Conservation (phyloP, 2,888 invertebrate genomes). For the Acanthacorydalis orientalis region DNA sequence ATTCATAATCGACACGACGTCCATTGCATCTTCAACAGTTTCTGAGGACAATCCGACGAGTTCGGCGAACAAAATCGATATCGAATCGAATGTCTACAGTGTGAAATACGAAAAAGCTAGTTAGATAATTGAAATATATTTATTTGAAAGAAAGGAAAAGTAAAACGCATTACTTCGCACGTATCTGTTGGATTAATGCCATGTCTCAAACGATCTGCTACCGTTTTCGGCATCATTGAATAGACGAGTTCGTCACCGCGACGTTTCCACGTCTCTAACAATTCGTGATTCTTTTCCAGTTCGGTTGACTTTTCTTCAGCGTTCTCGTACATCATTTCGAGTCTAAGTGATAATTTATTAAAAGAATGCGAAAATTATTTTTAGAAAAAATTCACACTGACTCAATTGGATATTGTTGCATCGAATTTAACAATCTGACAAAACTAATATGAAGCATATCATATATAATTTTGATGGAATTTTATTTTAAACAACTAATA, state of each 20-base stretch:
- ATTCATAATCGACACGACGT: constrained; percentile 71
- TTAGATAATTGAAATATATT: background rate
- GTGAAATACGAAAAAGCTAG: constrained; percentile 2
- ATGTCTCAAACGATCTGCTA: constrained; percentile 62
- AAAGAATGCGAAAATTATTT: too few relatives aligned
- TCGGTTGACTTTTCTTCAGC: constrained; percentile 65
- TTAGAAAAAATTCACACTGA: too few relatives aligned
- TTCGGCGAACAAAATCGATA: constrained; percentile 67
- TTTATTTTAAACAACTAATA: too few relatives aligned
- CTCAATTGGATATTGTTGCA: too few relatives aligned
- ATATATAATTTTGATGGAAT: too few relatives aligned
- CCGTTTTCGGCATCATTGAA: constrained; percentile 79
- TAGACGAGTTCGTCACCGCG: constrained; percentile 74
- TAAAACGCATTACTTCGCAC: constrained; percentile 43
- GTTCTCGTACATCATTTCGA: constrained; percentile 67
- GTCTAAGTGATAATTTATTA: constrained; percentile 21
- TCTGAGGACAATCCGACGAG: constrained; percentile 41
- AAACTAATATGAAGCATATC: too few relatives aligned
- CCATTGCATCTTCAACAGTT: constrained; percentile 47
- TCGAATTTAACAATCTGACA: too few relatives aligned
- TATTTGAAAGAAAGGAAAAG: background rate
- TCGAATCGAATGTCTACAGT: constrained; percentile 53
- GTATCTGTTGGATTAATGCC: constrained; percentile 63
- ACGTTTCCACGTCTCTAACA: constrained; percentile 71
- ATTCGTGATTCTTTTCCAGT: constrained; percentile 56